phyloP scores from a whole-genome alignment of 2,113 vertebrate genomes.

The Egretta garzetta region DNA sequence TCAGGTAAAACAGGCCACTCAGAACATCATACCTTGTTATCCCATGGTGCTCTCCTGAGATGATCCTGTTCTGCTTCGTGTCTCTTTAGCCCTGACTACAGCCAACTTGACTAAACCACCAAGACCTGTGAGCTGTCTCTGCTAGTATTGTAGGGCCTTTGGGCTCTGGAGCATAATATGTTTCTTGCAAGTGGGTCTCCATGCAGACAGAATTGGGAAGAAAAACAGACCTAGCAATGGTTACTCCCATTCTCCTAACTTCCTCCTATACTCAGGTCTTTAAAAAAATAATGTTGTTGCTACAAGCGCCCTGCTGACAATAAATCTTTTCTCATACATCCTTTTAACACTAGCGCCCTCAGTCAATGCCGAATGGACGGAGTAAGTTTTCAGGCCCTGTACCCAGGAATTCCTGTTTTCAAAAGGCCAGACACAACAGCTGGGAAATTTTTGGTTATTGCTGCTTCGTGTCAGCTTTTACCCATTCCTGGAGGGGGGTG shows the following conservation, averaged over 20 bases:
- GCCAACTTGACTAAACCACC: background rate
- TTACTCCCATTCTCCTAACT: background rate
- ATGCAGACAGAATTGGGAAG: background rate
- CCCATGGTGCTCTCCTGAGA: background rate
- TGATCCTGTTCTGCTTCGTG: background rate
- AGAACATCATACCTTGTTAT: background rate
- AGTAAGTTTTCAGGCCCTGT: background rate
- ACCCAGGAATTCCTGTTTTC: slow-evolving; percentile 45
- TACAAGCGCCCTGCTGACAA: background rate
- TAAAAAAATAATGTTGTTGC: background rate
- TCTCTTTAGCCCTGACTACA: background rate
- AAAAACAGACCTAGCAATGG: background rate
- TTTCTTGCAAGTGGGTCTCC: background rate
- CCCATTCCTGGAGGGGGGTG: background rate
- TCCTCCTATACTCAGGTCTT: background rate
- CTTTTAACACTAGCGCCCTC: background rate
- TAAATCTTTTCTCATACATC: background rate
- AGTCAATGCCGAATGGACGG: background rate
- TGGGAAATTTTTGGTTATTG: slow-evolving; percentile 27
- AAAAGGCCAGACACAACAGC: slow-evolving; percentile 60
- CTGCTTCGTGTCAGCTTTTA: slow-evolving; percentile 51
- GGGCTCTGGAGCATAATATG: background rate
- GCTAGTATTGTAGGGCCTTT: background rate
- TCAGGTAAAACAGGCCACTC: background rate
- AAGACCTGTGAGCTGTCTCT: background rate